Percentiles rank a stretch among this genome's conserved stretches.
Conservation (phyloP, 1,140 invertebrate genomes). For the Drosophila setifemur region DNA sequence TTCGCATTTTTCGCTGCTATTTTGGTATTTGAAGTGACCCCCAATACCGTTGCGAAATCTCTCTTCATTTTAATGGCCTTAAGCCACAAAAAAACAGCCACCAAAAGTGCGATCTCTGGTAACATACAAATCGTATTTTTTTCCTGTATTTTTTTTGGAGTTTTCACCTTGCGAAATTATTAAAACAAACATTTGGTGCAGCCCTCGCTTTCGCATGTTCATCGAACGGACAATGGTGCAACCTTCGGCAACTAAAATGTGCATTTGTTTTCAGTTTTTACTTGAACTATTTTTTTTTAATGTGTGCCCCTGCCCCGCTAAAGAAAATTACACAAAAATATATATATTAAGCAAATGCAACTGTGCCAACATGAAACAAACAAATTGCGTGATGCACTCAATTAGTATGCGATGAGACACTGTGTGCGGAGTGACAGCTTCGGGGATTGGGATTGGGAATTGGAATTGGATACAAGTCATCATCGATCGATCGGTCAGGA, state of each 20-base stretch:
- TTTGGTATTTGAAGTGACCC: too few relatives aligned
- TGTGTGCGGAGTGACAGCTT: not conserved
- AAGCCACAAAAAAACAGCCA: slow-evolving; percentile 5
- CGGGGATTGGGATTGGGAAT: not conserved
- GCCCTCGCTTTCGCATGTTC: slow-evolving; percentile 5
- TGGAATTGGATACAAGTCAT: not conserved
- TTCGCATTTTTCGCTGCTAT: not conserved
- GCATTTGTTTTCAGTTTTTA: not conserved
- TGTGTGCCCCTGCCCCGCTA: not conserved
- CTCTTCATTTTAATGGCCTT: not conserved
- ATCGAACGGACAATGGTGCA: not conserved
- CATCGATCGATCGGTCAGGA: not conserved
- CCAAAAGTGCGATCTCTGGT: slow-evolving; percentile 25
- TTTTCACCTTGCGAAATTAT: slow-evolving; percentile 11
- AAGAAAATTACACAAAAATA: not conserved
- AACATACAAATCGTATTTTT: slow-evolving; percentile 11
- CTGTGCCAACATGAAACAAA: not conserved
- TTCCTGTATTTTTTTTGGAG: not conserved
- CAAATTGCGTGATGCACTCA: not conserved
- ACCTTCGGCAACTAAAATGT: slow-evolving; percentile 18
- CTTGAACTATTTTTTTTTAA: not conserved
- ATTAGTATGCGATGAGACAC: not conserved
- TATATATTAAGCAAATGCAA: not conserved
- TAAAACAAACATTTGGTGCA: slow-evolving; percentile 28
- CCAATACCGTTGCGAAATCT: slow-evolving; percentile 14